These are phyloP conservation scores for Arctopsyche grandis DNA, from an alignment of 1,140 invertebrate genomes.

Conservation along the genomic window DNA sequence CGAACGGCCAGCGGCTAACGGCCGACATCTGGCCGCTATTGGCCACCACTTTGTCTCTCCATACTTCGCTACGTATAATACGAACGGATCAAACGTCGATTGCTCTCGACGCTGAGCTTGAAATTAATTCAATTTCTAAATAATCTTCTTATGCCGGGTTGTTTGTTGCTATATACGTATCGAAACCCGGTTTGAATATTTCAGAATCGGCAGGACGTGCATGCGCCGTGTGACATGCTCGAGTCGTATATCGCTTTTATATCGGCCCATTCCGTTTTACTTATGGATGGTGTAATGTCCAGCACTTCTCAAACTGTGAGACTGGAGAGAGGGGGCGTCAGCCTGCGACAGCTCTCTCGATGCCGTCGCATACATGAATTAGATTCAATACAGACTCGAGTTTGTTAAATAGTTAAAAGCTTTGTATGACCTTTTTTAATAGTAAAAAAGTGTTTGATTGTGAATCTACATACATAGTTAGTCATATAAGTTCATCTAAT, in stretches of 20 bases:
- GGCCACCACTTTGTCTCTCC: constrained; percentile 23
- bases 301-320: background rate
- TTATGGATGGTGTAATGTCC: constrained; percentile 49
- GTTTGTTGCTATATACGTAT: background rate
- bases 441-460: too few species aligned
- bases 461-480: too few species aligned
- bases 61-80: too few species aligned
- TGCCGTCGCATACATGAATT: background rate
- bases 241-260: constrained; percentile 47
- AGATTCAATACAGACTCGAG: too few species aligned
- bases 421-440: too few species aligned
- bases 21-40: constrained; percentile 40
- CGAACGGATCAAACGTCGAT: too few species aligned
- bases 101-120: too few species aligned
- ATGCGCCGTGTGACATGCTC: constrained; percentile 42
- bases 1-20: constrained; percentile 34
- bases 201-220: constrained; percentile 25
- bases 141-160: background rate
- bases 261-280: constrained; percentile 47
- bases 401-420: too few species aligned
- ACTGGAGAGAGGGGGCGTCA: background rate
- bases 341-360: background rate
- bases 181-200: constrained; percentile 21
- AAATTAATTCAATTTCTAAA: background rate
- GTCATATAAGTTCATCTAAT: too few species aligned